Evolutionary conservation across 1,140 invertebrate genomes (phyloP).

Genomic region (Eubasilissa regina): DNA sequence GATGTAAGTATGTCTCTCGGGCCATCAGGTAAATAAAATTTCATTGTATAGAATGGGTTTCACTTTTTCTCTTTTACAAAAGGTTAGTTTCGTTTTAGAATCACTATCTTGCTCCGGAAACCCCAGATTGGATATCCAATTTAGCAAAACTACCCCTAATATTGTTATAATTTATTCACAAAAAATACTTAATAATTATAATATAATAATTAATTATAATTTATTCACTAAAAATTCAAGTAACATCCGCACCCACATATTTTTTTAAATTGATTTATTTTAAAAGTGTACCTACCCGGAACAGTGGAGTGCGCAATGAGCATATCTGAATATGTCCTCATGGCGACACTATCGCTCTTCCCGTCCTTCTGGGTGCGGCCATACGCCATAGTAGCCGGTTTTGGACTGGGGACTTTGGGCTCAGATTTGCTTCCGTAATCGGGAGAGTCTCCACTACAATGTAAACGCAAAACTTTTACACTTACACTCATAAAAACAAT

Average conservation of each 20-base stretch:
- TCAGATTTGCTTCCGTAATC: constrained; percentile 61
- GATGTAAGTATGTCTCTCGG: no score
- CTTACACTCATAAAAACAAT: neutral
- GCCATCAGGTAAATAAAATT: no score
- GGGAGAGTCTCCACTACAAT: constrained; percentile 61
- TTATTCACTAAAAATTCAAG: no score
- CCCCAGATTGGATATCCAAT: neutral
- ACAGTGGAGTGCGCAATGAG: constrained; percentile 79
- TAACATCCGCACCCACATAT: no score
- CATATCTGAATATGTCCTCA: constrained; percentile 75
- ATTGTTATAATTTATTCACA: neutral
- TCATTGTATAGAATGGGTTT: no score
- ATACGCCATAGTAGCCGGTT: neutral
- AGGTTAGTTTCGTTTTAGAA: no score
- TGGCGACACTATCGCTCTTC: constrained; percentile 31
- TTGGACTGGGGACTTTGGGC: neutral
- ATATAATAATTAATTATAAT: no score
- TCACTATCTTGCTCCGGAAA: no score
- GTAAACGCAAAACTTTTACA: neutral
- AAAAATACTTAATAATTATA: neutral
- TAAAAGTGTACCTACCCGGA: constrained; percentile 66
- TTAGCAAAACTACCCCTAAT: no score
- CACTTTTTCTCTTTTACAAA: no score
- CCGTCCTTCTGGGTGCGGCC: constrained; percentile 29
- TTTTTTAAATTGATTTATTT: constrained; percentile 7